Conservation (phyloP, 2,113 vertebrate species). For the Myodes glareolus region DNA sequence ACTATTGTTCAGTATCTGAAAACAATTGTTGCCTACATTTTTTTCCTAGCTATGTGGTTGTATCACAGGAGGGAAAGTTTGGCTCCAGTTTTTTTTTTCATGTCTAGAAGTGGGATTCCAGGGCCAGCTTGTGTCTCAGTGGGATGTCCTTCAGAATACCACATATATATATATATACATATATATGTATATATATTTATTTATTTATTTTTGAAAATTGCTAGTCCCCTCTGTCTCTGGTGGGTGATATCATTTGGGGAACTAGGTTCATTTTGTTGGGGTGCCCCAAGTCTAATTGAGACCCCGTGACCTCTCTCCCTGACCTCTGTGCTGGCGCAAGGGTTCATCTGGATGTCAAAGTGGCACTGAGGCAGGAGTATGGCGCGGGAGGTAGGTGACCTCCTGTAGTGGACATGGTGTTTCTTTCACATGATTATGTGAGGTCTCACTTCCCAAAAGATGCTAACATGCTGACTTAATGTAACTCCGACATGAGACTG, state of each 20-base stretch:
- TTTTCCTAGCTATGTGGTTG: not conserved
- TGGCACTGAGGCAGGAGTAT: not conserved
- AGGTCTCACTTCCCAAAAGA: not conserved
- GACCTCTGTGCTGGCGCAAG: not conserved
- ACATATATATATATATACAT: too few species aligned
- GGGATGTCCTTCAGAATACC: not conserved
- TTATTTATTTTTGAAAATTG: not conserved
- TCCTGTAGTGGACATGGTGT: not conserved
- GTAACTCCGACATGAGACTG: not conserved
- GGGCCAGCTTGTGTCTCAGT: not conserved
- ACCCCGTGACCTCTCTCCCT: not conserved
- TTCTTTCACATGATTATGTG: not conserved
- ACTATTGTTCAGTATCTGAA: not conserved
- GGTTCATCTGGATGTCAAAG: not conserved
- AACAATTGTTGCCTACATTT: not conserved
- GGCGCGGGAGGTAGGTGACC: not conserved
- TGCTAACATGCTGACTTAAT: not conserved
- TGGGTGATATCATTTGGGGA: not conserved
- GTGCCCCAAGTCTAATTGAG: not conserved
- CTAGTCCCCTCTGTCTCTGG: not conserved
- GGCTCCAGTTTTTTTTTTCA: not conserved
- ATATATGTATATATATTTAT: too few species aligned
- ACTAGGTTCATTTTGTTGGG: not conserved
- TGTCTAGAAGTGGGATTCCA: not conserved
- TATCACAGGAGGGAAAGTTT: not conserved